A percentile compares a stretch with the other conserved stretches of the same genome.
Conservation (phyloP, 2,888 invertebrate genomes). For the Acleris laterana region DNA sequence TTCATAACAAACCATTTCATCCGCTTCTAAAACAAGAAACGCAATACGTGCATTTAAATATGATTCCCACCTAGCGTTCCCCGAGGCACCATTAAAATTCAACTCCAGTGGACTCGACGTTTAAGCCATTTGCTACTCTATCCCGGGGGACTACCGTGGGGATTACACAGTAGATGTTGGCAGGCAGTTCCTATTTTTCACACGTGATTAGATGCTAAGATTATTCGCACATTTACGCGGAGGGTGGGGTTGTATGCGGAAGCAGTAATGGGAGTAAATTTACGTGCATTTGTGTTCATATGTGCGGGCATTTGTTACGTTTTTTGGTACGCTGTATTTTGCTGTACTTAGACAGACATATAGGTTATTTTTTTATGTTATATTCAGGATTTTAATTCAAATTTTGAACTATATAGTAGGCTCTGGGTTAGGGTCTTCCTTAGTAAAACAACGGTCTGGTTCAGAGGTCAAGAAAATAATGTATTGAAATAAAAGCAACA, state of each 20-base stretch:
- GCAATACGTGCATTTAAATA: conserved; percentile 34
- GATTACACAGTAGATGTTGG: conserved; percentile 7
- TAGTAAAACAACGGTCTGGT: too few species aligned
- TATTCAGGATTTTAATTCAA: too few species aligned
- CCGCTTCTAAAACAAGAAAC: conserved; percentile 4
- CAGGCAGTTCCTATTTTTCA: conserved; percentile 25
- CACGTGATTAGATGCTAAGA: conserved; percentile 36
- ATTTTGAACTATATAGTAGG: too few species aligned
- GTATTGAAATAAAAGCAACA: too few species aligned
- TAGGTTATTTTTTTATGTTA: too few species aligned
- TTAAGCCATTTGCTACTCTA: conserved; percentile 6
- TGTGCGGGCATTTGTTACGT: not conserved
- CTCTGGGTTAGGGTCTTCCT: too few species aligned
- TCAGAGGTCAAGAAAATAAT: too few species aligned
- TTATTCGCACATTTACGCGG: conserved; percentile 30
- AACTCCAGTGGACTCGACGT: not conserved
- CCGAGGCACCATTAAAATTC: conserved; percentile 16
- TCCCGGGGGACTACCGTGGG: conserved; percentile 6
- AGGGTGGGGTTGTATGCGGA: conserved; percentile 14
- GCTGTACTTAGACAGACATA: not conserved
- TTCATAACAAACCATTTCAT: not conserved
- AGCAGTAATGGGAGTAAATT: conserved; percentile 16
- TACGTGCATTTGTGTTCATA: conserved; percentile 3
- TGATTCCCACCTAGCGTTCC: conserved; percentile 24
- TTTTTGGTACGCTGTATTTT: not conserved